Evolutionary conservation across 2,888 invertebrate species (phyloP).

Genomic region (Troilus luridus): DNA sequence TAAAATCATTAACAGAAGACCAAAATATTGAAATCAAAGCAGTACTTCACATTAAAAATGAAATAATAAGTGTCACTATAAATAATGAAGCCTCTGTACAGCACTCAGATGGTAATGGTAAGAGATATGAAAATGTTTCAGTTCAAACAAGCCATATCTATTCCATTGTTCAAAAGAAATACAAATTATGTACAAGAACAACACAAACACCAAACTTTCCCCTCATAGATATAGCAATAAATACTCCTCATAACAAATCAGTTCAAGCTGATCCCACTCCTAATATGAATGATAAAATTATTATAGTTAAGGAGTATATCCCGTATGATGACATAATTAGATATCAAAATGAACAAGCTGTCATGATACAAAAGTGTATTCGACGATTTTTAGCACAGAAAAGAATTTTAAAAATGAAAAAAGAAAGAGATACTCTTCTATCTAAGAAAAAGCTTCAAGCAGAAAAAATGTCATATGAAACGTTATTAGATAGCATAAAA

Average conservation of each 20-base stretch:
- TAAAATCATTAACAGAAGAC: conserved; percentile 3
- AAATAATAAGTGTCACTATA: background rate
- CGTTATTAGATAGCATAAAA: conserved; percentile 25
- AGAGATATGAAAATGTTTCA: conserved; percentile 32
- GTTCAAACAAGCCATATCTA: conserved; percentile 23
- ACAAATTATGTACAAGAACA: background rate
- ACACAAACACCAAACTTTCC: conserved; percentile 57
- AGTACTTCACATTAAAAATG: conserved; percentile 17
- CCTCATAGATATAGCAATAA: conserved; percentile 39
- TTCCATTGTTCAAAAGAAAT: background rate
- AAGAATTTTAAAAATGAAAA: conserved; percentile 55
- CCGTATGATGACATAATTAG: conserved; percentile 38
- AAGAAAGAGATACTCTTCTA: conserved; percentile 51
- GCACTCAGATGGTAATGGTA: too few species aligned
- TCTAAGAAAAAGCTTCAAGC: conserved; percentile 16
- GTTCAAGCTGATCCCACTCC: conserved; percentile 32
- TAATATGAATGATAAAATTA: conserved; percentile 9
- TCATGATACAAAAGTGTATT: conserved; percentile 57
- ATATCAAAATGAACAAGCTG: conserved; percentile 24
- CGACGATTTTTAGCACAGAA: conserved; percentile 56
- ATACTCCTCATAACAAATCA: conserved; percentile 52
- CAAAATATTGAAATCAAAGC: conserved; percentile 31
- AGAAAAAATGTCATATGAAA: conserved; percentile 34
- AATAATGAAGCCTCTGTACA: background rate
- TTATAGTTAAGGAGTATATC: conserved; percentile 29